Percentiles rank a stretch among this genome's conserved stretches.
These are phyloP conservation scores for Xenopus petersii DNA, from an alignment of 2,797 vertebrate genomes.

Conservation along the genomic window DNA sequence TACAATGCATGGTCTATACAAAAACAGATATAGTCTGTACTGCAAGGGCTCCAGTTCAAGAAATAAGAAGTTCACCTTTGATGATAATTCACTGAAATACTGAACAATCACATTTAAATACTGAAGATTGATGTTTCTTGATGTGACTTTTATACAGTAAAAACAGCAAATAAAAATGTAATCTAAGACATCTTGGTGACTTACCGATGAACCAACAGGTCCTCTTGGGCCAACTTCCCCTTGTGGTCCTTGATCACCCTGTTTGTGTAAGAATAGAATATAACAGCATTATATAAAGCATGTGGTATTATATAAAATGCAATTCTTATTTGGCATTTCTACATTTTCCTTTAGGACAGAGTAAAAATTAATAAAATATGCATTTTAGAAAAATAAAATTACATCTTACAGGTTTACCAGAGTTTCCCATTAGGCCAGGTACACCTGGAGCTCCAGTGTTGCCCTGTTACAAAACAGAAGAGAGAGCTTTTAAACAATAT, in stretches of 20 bases:
- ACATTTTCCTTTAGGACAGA: background rate
- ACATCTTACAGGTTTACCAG: slow-evolving; percentile 84
- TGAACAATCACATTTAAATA: too few relatives aligned
- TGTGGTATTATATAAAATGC: background rate
- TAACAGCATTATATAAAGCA: background rate
- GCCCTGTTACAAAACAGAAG: slow-evolving; percentile 68
- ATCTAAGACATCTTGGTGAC: slow-evolving; percentile 53
- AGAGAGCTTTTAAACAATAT: too few relatives aligned
- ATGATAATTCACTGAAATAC: too few relatives aligned
- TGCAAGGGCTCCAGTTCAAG: too few relatives aligned
- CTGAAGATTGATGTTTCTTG: too few relatives aligned
- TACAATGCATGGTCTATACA: too few relatives aligned
- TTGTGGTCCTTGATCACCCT: slow-evolving; percentile 87
- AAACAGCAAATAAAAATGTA: too few relatives aligned
- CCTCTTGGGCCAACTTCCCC: slow-evolving; percentile 84
- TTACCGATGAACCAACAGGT: slow-evolving; percentile 82
- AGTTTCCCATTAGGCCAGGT: slow-evolving; percentile 83
- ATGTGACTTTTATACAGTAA: too few relatives aligned
- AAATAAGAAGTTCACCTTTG: too few relatives aligned
- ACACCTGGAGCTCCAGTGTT: slow-evolving; percentile 74
- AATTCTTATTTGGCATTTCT: background rate
- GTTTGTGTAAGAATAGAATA: slow-evolving; percentile 6
- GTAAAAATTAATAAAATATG: background rate
- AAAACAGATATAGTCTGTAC: too few relatives aligned
- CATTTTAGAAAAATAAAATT: slow-evolving; percentile 23